phyloP scores from a whole-genome alignment of 37 sponge, comb jelly and placozoan species.

The Halichondria panicea region DNA sequence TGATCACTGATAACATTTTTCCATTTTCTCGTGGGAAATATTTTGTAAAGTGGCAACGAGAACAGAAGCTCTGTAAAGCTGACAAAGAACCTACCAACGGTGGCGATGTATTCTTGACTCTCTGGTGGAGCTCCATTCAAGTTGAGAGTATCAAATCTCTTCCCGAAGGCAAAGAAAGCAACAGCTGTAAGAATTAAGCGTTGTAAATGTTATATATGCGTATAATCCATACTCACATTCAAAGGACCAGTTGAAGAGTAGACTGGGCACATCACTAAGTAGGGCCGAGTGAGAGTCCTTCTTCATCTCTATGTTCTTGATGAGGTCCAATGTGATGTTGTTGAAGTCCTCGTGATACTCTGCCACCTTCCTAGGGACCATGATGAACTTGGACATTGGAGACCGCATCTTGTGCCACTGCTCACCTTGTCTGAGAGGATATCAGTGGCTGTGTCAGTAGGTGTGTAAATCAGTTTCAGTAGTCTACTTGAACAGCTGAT shows the following conservation, averaged over 20 bases:
- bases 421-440: constrained; percentile 46
- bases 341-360: constrained; percentile 38
- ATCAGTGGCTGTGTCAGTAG: too few species aligned
- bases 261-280: constrained; percentile 9
- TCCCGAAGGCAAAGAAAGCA: constrained; percentile 12
- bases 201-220: neutral
- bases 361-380: constrained; percentile 30
- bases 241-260: constrained; percentile 58
- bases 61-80: constrained; percentile 15
- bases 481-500: too few species aligned
- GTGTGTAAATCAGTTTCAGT: too few species aligned
- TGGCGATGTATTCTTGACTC: constrained; percentile 15
- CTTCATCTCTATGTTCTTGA: constrained; percentile 11
- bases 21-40: constrained; percentile 32
- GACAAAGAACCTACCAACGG: neutral
- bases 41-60: constrained; percentile 28
- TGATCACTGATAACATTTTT: neutral
- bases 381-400: constrained; percentile 62
- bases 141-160: constrained; percentile 25
- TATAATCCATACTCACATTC: constrained; percentile 60
- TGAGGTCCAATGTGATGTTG: constrained; percentile 31
- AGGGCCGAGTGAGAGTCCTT: neutral
- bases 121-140: constrained; percentile 1
- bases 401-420: constrained; percentile 45
- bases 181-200: constrained; percentile 17